Base-by-base conservation (phyloP, 2,888 invertebrate genomes). In the Eupithecia inturbata region DNA sequence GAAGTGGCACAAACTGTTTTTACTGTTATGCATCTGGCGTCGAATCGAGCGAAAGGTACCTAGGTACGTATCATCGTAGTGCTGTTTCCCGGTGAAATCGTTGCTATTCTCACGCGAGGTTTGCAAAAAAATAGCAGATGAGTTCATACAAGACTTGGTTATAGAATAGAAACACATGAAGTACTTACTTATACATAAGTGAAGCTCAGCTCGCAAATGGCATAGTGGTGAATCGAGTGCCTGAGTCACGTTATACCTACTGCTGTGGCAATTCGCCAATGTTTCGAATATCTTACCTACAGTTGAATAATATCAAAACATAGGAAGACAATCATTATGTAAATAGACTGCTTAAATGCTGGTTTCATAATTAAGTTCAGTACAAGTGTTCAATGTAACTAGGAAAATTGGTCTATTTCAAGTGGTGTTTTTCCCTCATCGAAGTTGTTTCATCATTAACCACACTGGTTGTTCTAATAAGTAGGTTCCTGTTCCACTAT, bases 1-100 rank as follows among this genome's bases (percentile, higher is more conserved):
- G 90, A 93, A 92, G 90, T 92, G 82, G 92, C 86, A 88, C 93
- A 89, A 57, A 84, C 82, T 82, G 89, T 91, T 92, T 90, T 91
- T 90, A 87, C 88, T 88, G 88, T 87, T 90, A 87, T 87, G 87
- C 89, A 91, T 91, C 89, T 88, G 83, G 85, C 88, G 88, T 88
- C 86, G 89, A 88, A 91, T 90, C 89, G 89, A 94, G 92, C 92
- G 92, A 92, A 93, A 93, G 92, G 93, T 91, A 66, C 66, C 64
- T 66, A 93, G 92, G 93, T 91, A 66, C 66, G 39, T 66, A 92
- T 90, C 90, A 90, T 87, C 89, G 85, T 85, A 85, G 83, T 82
- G 81, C 79, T 82, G 89, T 89, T 91, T 91, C 91, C 89, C 88
- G 90, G 93, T 90, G 93, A 93, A 93, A 93, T 92, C 92, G 89